Base-by-base conservation (phyloP, 1,140 invertebrate genomes). In the Eueides isabella region DNA sequence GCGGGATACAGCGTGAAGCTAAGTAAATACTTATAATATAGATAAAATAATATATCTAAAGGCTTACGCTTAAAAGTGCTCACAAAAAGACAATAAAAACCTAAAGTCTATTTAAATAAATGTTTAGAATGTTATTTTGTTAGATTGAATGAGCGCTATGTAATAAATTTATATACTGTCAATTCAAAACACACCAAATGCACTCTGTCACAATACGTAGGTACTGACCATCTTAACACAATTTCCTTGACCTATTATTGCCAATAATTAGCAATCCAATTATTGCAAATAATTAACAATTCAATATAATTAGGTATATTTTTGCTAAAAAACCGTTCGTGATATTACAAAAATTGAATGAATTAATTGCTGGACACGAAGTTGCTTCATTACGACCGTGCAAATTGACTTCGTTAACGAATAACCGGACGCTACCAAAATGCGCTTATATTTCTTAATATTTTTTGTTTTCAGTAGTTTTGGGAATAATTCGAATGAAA, bases 361-460 rank as follows among this genome's bases (percentile, higher is more conserved):
- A 70, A 81, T 79, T 79, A 79, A 84, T 84, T 77, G 76, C 55
- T 38, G 61, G 48, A 70, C 70, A 65, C 19, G 19, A 19, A 65
- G 55, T 70, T 62, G 68, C 76, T 80, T 80, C 76, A 80, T 83
- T 83, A 78, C 67, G 71, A 33, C 44, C 63, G 61, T 73, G 61
- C 70, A 80, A 81, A 85, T 85, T 85, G 83, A 74, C 81, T 70
- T 70, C 68, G 68, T 70, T 70, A 70, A 14, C 23, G 68, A 41
- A 41, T 63, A 63, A 63, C 61, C 68, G 68, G 68, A 70, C 68
- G 55, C 68, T 70, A 70, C 68, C 68, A 61, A 70, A 70, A 61
- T 70, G 55, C 35, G 61, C 68, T 70, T 55, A 70, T 70, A 62
- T 70, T 70, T 70, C 33, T 19, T 48, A n/a, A 16, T 26, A 38